Percentiles rank a stretch among this genome's conserved stretches.
Conservation (phyloP, 1,140 invertebrate genomes). For the Eriocheir sinensis region DNA sequence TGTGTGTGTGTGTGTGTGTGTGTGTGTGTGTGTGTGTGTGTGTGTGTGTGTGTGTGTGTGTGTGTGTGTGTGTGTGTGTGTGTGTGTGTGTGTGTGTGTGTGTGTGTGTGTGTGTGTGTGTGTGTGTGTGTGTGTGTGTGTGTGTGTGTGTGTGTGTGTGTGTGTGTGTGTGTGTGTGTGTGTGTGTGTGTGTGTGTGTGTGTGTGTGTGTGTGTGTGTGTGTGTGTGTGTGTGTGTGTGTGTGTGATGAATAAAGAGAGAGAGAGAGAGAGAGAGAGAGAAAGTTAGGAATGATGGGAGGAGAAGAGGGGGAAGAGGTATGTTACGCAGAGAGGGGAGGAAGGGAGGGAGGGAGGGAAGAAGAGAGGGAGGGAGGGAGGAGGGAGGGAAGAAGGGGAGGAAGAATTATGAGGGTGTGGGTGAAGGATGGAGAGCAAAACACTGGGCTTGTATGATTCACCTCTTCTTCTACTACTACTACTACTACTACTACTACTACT, state of each 20-base stretch:
- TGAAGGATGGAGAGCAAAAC: not conserved
- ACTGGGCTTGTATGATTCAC: not conserved
- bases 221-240: not conserved
- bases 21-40: constrained; percentile 23
- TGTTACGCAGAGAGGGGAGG: not conserved
- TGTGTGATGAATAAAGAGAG: not conserved
- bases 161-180: not conserved
- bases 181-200: not conserved
- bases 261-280: not conserved
- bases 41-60: constrained; percentile 34
- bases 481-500: too few species aligned
- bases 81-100: constrained; percentile 25
- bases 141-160: not conserved
- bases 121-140: not conserved
- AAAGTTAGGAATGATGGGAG: not conserved
- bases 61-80: constrained; percentile 38
- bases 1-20: not conserved
- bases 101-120: not conserved
- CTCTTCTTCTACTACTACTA: too few species aligned
- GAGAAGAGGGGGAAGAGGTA: not conserved
- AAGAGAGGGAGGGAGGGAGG: not conserved
- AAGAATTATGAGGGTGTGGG: not conserved
- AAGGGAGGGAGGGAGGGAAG: not conserved
- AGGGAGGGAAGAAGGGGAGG: not conserved
- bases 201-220: too few species aligned